Conservation (phyloP, 2,113 vertebrate species). For the Thunnus thynnus region DNA sequence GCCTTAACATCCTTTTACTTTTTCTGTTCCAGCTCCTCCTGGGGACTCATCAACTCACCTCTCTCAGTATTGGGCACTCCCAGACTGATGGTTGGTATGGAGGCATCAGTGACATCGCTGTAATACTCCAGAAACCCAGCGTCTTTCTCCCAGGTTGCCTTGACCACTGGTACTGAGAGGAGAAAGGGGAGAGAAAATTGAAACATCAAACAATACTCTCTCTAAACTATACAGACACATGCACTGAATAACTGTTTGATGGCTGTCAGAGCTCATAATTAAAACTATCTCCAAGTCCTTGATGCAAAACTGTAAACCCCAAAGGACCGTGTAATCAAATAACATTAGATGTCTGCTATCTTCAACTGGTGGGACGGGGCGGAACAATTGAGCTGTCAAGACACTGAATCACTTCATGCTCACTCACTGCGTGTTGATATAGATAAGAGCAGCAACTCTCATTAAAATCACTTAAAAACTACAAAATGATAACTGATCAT, state of each 20-base stretch:
- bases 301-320: not conserved
- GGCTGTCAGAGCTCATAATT: not conserved
- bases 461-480: not conserved
- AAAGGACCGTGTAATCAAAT: not conserved
- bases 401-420: not conserved
- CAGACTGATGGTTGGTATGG: constrained; percentile 90
- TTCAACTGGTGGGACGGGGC: not conserved
- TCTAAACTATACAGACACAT: not conserved
- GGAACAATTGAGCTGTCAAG: not conserved
- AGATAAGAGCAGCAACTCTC: not conserved
- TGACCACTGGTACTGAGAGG: constrained; percentile 91
- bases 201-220: not conserved
- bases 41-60: constrained; percentile 78
- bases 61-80: constrained; percentile 92
- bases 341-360: not conserved
- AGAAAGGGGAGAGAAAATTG: not conserved
- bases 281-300: not conserved
- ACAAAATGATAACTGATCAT: constrained; percentile 6
- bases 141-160: constrained; percentile 91
- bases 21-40: too few species aligned
- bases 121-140: constrained; percentile 90
- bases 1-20: too few species aligned
- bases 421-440: not conserved
- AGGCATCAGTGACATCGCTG: constrained; percentile 88
- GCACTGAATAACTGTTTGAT: not conserved